Conservation (phyloP, 1,140 invertebrate species). For the Trachelipus rathkii region DNA sequence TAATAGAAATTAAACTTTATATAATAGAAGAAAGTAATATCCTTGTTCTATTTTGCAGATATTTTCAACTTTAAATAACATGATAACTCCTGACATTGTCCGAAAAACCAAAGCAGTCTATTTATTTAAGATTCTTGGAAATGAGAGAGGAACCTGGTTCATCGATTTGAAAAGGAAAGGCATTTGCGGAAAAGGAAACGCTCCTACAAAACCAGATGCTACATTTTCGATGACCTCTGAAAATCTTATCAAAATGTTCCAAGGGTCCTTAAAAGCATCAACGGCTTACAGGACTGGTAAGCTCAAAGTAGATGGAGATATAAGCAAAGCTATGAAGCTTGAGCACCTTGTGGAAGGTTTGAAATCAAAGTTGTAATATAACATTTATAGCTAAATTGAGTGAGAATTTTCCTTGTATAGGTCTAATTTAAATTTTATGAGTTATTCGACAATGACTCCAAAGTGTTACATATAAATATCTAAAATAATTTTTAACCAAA, state of each 20-base stretch:
- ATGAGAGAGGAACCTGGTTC: conserved; percentile 75
- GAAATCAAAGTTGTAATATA: conserved; percentile 62
- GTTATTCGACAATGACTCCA: too few relatives aligned
- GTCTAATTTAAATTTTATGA: too few relatives aligned
- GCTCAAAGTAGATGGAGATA: conserved; percentile 87
- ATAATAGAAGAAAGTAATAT: neutral
- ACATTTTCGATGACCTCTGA: conserved; percentile 74
- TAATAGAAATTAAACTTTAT: neutral
- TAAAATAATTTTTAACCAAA: too few relatives aligned
- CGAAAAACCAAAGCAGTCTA: conserved; percentile 73
- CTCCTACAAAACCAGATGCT: conserved; percentile 63
- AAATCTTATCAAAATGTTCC: conserved; percentile 59
- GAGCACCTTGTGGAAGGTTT: conserved; percentile 87
- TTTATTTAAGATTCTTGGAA: conserved; percentile 81
- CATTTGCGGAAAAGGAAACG: conserved; percentile 69
- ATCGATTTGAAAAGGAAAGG: conserved; percentile 85
- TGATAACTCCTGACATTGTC: conserved; percentile 46
- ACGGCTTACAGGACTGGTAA: conserved; percentile 95
- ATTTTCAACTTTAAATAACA: conserved; percentile 33
- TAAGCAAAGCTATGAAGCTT: conserved; percentile 91
- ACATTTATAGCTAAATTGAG: too few relatives aligned
- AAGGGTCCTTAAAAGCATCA: conserved; percentile 81
- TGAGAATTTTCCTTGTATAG: too few relatives aligned
- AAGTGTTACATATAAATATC: too few relatives aligned
- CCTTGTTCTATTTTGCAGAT: conserved; percentile 19